Conservation (phyloP, 2,797 vertebrate species). For the Rhinatrema bivittatum region DNA sequence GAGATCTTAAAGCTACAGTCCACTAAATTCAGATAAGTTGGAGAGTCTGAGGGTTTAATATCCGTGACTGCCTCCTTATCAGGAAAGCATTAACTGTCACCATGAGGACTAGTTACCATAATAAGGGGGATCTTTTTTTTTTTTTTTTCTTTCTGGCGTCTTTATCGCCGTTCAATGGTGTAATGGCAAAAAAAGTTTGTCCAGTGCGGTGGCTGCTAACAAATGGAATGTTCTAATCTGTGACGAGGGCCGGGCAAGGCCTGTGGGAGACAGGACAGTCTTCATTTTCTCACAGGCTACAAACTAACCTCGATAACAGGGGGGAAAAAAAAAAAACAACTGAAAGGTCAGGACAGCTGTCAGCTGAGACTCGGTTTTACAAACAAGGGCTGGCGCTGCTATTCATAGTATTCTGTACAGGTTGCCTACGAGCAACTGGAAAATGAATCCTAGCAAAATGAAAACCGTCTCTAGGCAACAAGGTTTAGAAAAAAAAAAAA, state of each 20-base stretch:
- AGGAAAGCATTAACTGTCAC: slow-evolving; percentile 30
- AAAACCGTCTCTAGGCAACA: too few relatives aligned
- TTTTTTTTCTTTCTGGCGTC: slow-evolving; percentile 26
- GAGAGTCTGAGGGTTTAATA: slow-evolving; percentile 19
- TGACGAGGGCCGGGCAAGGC: slow-evolving; percentile 53
- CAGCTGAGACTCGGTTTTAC: too few relatives aligned
- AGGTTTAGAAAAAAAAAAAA: too few relatives aligned
- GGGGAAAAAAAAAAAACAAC: slow-evolving; percentile 1
- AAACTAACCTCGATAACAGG: slow-evolving; percentile 44
- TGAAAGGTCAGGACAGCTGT: neutral
- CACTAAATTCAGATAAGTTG: slow-evolving; percentile 33
- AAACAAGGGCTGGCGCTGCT: neutral
- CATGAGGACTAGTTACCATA: slow-evolving; percentile 43
- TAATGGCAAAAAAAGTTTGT: slow-evolving; percentile 25
- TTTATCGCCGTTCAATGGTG: slow-evolving; percentile 39
- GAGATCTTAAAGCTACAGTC: slow-evolving; percentile 29
- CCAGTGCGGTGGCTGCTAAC: slow-evolving; percentile 16
- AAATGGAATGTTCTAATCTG: slow-evolving; percentile 65
- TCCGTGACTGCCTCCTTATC: slow-evolving; percentile 49
- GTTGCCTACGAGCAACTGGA: too few relatives aligned
- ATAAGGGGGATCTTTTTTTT: too few relatives aligned
- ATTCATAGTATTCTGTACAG: fast-evolving
- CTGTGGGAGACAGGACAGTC: slow-evolving; percentile 45
- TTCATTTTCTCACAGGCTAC: slow-evolving; percentile 44
- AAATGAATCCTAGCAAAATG: too few relatives aligned